Evolutionary conservation across 2,797 vertebrate genomes (phyloP).

Genomic region (Thamnophis elegans): DNA sequence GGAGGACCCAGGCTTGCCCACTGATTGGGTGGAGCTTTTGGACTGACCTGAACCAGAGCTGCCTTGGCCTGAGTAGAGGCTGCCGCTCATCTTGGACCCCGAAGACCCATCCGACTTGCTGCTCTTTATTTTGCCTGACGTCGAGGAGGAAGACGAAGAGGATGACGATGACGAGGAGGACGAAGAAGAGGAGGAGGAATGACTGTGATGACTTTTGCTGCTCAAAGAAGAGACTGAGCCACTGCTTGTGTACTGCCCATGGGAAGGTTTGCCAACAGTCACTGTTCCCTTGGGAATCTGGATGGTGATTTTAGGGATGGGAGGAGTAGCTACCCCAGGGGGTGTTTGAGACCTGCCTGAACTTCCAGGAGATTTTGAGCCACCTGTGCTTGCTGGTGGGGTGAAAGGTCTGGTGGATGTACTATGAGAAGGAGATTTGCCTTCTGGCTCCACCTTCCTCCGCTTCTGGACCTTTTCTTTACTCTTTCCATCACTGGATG

Average conservation of each 20-base stretch:
- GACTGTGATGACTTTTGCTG: conserved; percentile 95
- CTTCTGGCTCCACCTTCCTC: conserved; percentile 92
- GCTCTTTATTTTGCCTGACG: conserved; percentile 92
- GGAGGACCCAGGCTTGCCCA: conserved; percentile 93
- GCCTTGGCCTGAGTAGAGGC: conserved; percentile 83
- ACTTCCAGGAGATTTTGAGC: conserved; percentile 95
- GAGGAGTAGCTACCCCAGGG: conserved; percentile 92
- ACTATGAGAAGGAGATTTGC: conserved; percentile 95
- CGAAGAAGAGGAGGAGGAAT: conserved; percentile 87
- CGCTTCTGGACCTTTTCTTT: conserved; percentile 96
- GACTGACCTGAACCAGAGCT: conserved; percentile 82
- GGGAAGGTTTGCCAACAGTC: conserved; percentile 92
- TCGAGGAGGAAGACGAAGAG: conserved; percentile 78
- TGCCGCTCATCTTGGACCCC: conserved; percentile 80
- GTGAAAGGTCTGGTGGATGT: conserved; percentile 92
- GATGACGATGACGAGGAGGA: conserved; percentile 84
- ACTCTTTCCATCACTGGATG: conserved; percentile 93
- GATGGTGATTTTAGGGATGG: conserved; percentile 98
- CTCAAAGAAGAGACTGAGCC: conserved; percentile 79
- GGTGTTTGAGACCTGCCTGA: conserved; percentile 95
- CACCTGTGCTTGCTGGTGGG: conserved; percentile 89
- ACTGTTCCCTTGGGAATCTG: conserved; percentile 95
- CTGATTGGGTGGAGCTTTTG: conserved; percentile 89
- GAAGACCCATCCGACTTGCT: conserved; percentile 88
- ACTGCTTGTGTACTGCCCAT: conserved; percentile 90